Percentiles rank a stretch among this genome's conserved stretches.
phyloP scores from a whole-genome alignment of 2,888 invertebrate genomes.

The Malthinus flaveolus region DNA sequence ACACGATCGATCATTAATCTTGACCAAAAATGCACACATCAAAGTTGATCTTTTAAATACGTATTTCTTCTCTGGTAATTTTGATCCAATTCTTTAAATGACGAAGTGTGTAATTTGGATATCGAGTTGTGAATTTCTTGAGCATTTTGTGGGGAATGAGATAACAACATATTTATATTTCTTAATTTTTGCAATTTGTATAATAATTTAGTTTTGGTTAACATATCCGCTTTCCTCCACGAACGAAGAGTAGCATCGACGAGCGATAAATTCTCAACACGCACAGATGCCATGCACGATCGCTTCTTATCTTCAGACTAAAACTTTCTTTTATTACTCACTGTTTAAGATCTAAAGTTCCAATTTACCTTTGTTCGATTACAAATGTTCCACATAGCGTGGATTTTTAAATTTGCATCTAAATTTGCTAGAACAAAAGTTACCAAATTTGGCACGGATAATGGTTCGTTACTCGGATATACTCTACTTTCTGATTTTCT shows the following conservation, averaged over 20 bases:
- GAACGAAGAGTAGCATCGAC: constrained; percentile 59
- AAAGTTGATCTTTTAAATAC: constrained; percentile 15
- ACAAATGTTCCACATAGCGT: constrained; percentile 62
- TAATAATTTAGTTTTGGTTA: constrained; percentile 41
- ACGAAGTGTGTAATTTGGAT: constrained; percentile 16
- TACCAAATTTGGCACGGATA: constrained; percentile 68
- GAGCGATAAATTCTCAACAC: constrained; percentile 57
- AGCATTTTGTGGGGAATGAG: constrained; percentile 40
- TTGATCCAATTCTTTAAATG: constrained; percentile 5
- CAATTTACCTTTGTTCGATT: constrained; percentile 53
- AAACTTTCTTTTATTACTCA: constrained; percentile 9
- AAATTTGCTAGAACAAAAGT: constrained; percentile 75
- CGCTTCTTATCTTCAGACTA: constrained; percentile 52
- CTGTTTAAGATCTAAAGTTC: no score
- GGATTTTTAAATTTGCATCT: constrained; percentile 57
- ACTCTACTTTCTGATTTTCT: constrained; percentile 73
- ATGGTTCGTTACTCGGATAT: constrained; percentile 65
- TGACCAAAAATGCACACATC: constrained; percentile 23
- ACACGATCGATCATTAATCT: constrained; percentile 12
- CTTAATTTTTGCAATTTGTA: constrained; percentile 46
- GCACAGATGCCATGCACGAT: constrained; percentile 57
- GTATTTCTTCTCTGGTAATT: neutral
- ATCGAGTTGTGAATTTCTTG: constrained; percentile 24
- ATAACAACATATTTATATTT: constrained; percentile 49
- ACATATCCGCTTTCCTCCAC: constrained; percentile 54